Percentiles rank a stretch among this genome's conserved stretches.
These are phyloP conservation scores for Cephus pygmeus DNA, from an alignment of 2,888 invertebrate genomes.

Conservation along the genomic window DNA sequence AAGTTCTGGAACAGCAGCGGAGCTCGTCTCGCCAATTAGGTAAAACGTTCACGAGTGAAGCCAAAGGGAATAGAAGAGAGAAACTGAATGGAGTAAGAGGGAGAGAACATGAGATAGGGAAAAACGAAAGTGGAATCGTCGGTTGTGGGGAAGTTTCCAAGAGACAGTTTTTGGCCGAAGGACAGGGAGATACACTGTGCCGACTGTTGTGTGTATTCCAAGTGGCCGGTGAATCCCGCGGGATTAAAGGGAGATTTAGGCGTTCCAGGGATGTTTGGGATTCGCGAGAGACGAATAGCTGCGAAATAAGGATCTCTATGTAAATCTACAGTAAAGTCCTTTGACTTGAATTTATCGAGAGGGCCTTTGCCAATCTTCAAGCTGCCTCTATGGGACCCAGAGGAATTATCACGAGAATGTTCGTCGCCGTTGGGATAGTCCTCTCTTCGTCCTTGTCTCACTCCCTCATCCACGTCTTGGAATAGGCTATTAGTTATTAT, in stretches of 20 bases:
- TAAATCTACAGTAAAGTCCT: constrained; percentile 37
- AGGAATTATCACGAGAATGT: not conserved
- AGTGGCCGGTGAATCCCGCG: constrained; percentile 35
- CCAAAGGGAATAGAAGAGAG: not conserved
- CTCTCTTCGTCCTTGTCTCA: not conserved
- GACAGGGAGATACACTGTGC: not conserved
- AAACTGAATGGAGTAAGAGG: constrained; percentile 3
- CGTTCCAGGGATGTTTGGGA: constrained; percentile 24
- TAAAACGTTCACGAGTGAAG: not conserved
- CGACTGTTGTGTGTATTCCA: constrained; percentile 40
- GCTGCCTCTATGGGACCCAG: not conserved
- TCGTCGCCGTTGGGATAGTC: not conserved
- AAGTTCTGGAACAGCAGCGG: not conserved
- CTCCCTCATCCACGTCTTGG: not conserved
- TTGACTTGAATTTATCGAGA: constrained; percentile 40
- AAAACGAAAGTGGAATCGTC: not conserved
- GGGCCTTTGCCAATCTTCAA: not conserved
- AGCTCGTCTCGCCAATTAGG: not conserved
- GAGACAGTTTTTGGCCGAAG: not conserved
- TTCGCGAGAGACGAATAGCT: constrained; percentile 42
- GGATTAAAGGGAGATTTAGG: constrained; percentile 50
- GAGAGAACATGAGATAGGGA: not conserved
- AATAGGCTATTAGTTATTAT: not conserved
- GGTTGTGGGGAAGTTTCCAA: not conserved
- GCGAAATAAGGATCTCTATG: constrained; percentile 51